Base-by-base conservation (phyloP, 2,888 invertebrate species). In the Clanis bilineata region DNA sequence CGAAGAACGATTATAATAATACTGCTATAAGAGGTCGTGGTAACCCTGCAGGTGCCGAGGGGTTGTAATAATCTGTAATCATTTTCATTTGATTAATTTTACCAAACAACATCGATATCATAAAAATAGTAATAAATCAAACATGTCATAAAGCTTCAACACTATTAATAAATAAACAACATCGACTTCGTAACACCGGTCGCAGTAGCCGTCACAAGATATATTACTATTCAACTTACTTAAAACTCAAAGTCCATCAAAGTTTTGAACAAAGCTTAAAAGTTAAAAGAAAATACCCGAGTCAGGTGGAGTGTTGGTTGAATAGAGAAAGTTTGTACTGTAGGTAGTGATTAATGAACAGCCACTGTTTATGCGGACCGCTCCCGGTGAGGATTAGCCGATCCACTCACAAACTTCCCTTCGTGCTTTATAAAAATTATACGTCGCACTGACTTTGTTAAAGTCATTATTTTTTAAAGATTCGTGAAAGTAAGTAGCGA, bases 221-320 rank as follows among this genome's bases (percentile, higher is more conserved):
- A 85, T 88, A 90, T 89, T 88, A 89, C 89, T 88, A 90, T 90
- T 90, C 87, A 89, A 90, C 84, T 86, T 84, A 88, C 88, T 90
- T 89, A 89, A 90, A 90, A 90, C 88, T 89, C 85, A 76, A 84
- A 90, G 89, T 90, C 90, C 88, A 90, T 90, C 90, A 90, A 87
- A 89, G 83, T 90, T 89, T 80, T 77, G 83, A 88, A 87, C 84
- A 85, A 87, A 88, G 90, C 90, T 92, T 90, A 90, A 88, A 91
- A 91, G 91, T 91, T 91, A 91, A 89, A 89, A 89, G 90, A 90
- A 90, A 90, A 89, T 88, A 88, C 85, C 85, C 85, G 76, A 89
- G 88, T 89, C 90, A 89, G 91, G 89, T 90, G 83, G 83, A 88
- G 86, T 83, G 80, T 76, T 79, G 72, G 78, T 77, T 82, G 85